Evolutionary conservation across 1,140 invertebrate species (phyloP), one percentile per base, ranked within the genome.

Genomic region (Papilio xuthus): DNA sequence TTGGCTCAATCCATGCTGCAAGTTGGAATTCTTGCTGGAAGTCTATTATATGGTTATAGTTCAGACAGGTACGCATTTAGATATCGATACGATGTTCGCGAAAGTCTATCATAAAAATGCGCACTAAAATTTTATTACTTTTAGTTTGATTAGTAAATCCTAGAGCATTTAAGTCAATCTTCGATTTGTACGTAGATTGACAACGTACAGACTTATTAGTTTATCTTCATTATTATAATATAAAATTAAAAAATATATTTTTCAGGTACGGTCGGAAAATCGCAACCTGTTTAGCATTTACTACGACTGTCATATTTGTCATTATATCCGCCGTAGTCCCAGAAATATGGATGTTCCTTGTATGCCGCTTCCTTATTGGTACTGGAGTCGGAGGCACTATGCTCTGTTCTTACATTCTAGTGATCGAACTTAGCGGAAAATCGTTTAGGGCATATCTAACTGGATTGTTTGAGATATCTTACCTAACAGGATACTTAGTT

Each of bases 301-400:
- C 60, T 18, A 67, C 26, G 10, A 67, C 60, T 67, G 26, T 67
- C 60, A 32, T 67, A 67, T 67, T 67, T 67, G 60, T 67, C 13
- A 28, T 67, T 67, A 83, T 95, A 8, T 95, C 95, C 13, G 95
- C 95, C n/a, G 94, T 95, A 71, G 93, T 93, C 0, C 94, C 96
- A 1, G 94, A 94, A 88, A 96, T 95, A 78, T 94, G 94, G 91
- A 88, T 95, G 78, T 97, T 97, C 81, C 80, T 95, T 20, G 78
- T 95, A 4, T 90, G 95, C 7, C 94, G 96, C 79, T 96, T 96
- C 71, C 83, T 96, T 6, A 94, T 95, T n/a, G 96, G 95, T 15
- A 81, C 94, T 50, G 93, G 94, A 2, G 94, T 95, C 41, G 95
- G 95, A 80, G 95, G 95, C 8, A 95, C 95, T 3, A 95, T 96